Evolutionary conservation across 2,888 invertebrate species (phyloP).

Genomic region (Papilio elwesi): DNA sequence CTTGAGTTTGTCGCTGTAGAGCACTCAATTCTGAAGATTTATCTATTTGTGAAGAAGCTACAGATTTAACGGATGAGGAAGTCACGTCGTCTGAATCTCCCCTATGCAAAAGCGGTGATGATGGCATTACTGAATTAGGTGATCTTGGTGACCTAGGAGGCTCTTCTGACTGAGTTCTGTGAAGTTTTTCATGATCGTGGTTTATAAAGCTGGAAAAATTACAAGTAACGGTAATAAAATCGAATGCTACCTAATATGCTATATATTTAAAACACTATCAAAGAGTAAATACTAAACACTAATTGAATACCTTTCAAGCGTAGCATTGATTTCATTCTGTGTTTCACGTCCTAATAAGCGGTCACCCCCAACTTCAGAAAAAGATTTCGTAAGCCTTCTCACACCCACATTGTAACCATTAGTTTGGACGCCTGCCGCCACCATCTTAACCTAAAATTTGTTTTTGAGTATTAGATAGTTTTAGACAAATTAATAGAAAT

Average conservation of each 20-base stretch:
- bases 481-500: not conserved
- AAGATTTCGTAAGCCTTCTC: constrained; percentile 92
- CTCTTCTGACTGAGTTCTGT: constrained; percentile 93
- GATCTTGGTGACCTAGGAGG: constrained; percentile 90
- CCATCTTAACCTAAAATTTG: constrained; percentile 89
- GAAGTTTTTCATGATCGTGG: constrained; percentile 89
- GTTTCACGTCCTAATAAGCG: constrained; percentile 66
- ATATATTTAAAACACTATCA: not conserved
- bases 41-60: constrained; percentile 74
- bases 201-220: constrained; percentile 64
- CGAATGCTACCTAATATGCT: not conserved
- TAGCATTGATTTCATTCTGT: constrained; percentile 62
- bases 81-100: constrained; percentile 77
- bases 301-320: constrained; percentile 67
- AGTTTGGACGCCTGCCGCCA: constrained; percentile 95
- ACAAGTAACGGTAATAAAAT: not conserved
- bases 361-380: constrained; percentile 88
- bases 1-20: constrained; percentile 75
- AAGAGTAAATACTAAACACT: not conserved
- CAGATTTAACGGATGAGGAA: constrained; percentile 73
- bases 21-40: constrained; percentile 75
- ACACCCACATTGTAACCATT: constrained; percentile 87
- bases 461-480: not conserved
- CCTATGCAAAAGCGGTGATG: constrained; percentile 77
- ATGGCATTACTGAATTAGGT: constrained; percentile 76